phyloP scores from a whole-genome alignment of 2,888 invertebrate genomes.

The Hipparchia sbordonii region DNA sequence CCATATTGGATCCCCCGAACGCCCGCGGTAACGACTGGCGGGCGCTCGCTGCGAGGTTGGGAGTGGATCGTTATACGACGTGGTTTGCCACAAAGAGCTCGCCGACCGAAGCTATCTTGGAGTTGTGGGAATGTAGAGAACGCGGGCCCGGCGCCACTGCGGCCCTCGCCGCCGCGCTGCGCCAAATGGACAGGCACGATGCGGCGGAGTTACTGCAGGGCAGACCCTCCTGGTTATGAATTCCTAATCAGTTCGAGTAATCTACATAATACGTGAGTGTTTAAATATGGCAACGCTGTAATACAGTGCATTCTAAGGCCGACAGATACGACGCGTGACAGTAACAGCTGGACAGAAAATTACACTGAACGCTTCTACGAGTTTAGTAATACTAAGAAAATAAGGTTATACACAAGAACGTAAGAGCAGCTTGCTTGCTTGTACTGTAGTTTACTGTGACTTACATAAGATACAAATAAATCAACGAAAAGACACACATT shows the following conservation, averaged over 20 bases:
- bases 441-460: too few relatives aligned
- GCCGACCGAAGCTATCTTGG: conserved; percentile 97
- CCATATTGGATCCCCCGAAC: conserved; percentile 95
- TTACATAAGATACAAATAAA: too few relatives aligned
- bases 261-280: conserved; percentile 26
- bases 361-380: background rate
- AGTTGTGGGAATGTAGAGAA: conserved; percentile 97
- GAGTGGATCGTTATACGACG: conserved; percentile 97
- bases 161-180: conserved; percentile 83
- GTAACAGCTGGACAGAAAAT: background rate
- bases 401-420: background rate
- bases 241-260: conserved; percentile 40
- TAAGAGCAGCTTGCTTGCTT: too few relatives aligned
- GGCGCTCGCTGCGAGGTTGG: conserved; percentile 95
- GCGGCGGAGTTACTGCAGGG: conserved; percentile 73
- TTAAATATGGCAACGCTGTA: conserved; percentile 3
- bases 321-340: background rate
- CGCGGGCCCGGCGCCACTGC: conserved; percentile 91
- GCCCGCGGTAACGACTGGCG: conserved; percentile 98
- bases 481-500: too few relatives aligned
- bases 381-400: background rate
- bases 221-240: conserved; percentile 79
- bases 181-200: conserved; percentile 75
- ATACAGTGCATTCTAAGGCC: conserved; percentile 40
- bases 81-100: conserved; percentile 98